A percentile compares a stretch with the other conserved stretches of the same genome.
These are phyloP conservation scores for Onychorhynchus coronatus DNA, from an alignment of 2,113 vertebrate genomes.

Conservation along the genomic window DNA sequence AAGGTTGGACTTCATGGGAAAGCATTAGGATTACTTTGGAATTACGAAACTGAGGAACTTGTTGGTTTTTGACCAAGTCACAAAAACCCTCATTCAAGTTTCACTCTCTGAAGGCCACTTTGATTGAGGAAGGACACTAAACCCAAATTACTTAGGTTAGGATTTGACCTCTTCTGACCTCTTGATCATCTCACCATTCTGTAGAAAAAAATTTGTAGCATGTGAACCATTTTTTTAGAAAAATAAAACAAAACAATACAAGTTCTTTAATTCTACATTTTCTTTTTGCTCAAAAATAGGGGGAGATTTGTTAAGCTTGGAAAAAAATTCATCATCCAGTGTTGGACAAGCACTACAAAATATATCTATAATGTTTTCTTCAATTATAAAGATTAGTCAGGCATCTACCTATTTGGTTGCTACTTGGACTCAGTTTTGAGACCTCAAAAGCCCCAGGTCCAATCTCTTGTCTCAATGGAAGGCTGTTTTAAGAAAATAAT, in stretches of 20 bases:
- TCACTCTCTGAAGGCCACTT: neutral
- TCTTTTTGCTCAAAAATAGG: neutral
- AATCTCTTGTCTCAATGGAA: neutral
- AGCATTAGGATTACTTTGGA: neutral
- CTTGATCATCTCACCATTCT: neutral
- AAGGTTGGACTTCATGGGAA: neutral
- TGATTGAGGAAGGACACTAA: neutral
- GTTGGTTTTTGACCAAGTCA: neutral
- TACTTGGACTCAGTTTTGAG: neutral
- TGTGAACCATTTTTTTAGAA: neutral
- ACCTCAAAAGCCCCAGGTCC: neutral
- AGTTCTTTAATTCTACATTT: neutral
- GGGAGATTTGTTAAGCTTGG: neutral
- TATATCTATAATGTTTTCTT: neutral
- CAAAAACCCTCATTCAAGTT: neutral
- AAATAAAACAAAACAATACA: neutral
- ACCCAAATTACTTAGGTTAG: neutral
- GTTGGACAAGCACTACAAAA: neutral
- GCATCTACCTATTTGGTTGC: neutral
- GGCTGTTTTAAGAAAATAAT: neutral
- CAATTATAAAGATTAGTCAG: neutral
- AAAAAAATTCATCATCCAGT: neutral
- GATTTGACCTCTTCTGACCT: neutral
- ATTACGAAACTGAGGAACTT: neutral
- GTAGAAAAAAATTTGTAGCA: neutral